Base-by-base conservation (phyloP, 1,140 invertebrate species). In the Sycophaga agraensis region DNA sequence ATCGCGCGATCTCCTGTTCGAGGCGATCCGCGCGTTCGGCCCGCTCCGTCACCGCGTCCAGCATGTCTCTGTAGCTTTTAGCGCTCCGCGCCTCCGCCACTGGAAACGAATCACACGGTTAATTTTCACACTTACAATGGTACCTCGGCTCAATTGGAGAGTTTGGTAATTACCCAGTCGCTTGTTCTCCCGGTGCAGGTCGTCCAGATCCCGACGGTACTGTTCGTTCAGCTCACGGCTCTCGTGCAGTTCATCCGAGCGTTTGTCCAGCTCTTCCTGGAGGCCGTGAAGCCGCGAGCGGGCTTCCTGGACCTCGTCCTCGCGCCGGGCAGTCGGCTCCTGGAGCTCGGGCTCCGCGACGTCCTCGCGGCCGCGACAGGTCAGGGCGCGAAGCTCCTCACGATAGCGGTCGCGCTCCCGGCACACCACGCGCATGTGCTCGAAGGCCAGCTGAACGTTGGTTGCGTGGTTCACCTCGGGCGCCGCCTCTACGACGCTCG, bases 41-140 rank as follows among this genome's bases (percentile, higher is more conserved):
- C 7, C 59, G 66, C 8, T 69, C 69, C 22, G 46, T 58, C 8
- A 28, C 66, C 0, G 49, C 43, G 39, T 71, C 69, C 21, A 71
- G n/a, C 9, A 64, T 58, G 31, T 71, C 69, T 17, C 66, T 35
- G 17, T 65, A 67, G 4, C 4, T 4, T 14, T 65, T 49, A 0
- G 28, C 62, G 3, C 28, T n/a, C 34, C 60, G 65, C 2, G 48
- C 62, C 11, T 70, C 64, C 7, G 55, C 43, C 0, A 17, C 21
- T 60, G 24, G 37, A n/a, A 46, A 34, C 8, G 9, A 35, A 22
- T n/a, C n/a, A n/a, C n/a, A n/a, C n/a, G n/a, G n/a, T n/a, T n/a
- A n/a, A n/a, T n/a, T n/a, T n/a, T n/a, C n/a, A n/a, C n/a, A n/a
- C n/a, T n/a, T n/a, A n/a, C n/a, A n/a, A n/a, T n/a, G n/a, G n/a